A percentile compares a stretch with the other conserved stretches of the same genome.
phyloP scores from a whole-genome alignment of 2,888 invertebrate genomes.

The Onchidella celtica region DNA sequence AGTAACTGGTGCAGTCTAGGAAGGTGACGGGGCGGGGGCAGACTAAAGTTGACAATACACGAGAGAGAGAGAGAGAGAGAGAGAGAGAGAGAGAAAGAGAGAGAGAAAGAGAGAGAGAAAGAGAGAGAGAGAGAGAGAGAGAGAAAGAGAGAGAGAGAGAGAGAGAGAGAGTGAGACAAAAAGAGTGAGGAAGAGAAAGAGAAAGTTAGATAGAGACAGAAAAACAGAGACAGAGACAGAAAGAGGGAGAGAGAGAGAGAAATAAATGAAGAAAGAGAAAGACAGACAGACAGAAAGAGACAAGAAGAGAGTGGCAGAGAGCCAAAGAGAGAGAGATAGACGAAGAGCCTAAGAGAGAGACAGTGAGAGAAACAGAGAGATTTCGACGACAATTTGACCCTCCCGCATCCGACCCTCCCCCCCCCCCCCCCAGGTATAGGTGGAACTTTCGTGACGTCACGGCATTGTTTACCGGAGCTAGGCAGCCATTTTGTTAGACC shows the following conservation, averaged over 20 bases:
- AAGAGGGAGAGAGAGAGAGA: conserved; percentile 18
- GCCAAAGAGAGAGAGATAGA: not conserved
- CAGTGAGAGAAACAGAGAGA: not conserved
- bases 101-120: not conserved
- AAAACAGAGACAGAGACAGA: conserved; percentile 15
- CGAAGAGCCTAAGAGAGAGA: not conserved
- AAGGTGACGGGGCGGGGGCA: too few relatives aligned
- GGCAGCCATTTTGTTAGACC: too few relatives aligned
- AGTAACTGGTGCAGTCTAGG: too few relatives aligned
- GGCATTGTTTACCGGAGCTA: too few relatives aligned
- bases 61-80: conserved; percentile 21
- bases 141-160: not conserved
- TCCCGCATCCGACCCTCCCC: too few relatives aligned
- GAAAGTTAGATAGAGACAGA: conserved; percentile 6
- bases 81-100: not conserved
- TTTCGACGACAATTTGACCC: too few relatives aligned
- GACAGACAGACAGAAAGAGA: not conserved
- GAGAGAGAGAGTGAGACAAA: not conserved
- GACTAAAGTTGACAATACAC: too few relatives aligned
- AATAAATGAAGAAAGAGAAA: conserved; percentile 9
- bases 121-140: not conserved
- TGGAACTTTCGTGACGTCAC: too few relatives aligned
- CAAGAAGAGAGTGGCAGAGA: not conserved
- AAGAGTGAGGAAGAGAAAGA: conserved; percentile 8
- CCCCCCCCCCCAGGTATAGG: too few relatives aligned